These are phyloP conservation scores for Hartigia nigra DNA, from an alignment of 2,888 invertebrate genomes.

Conservation along the genomic window DNA sequence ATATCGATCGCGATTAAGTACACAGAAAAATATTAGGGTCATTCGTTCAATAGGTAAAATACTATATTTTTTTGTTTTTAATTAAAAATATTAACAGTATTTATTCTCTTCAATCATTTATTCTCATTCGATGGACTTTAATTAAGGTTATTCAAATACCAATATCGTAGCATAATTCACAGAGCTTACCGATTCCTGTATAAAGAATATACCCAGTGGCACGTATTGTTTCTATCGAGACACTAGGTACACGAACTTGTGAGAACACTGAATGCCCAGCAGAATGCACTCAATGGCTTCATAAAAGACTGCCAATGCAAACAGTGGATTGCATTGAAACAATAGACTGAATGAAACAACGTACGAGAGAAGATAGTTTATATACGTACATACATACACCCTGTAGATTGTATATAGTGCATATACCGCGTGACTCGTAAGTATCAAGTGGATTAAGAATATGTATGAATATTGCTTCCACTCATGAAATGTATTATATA, in stretches of 20 bases:
- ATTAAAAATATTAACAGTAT: not conserved
- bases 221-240: not conserved
- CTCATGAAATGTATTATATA: not conserved
- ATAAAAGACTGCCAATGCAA: slow-evolving; percentile 3
- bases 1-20: not conserved
- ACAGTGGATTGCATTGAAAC: slow-evolving; percentile 1
- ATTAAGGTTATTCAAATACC: not conserved
- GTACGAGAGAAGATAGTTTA: not conserved
- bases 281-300: slow-evolving; percentile 3
- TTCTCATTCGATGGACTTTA: not conserved
- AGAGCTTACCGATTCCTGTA: not conserved
- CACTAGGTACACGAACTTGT: not conserved
- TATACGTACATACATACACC: not conserved
- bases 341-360: not conserved
- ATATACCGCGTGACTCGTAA: not conserved
- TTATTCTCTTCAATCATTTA: not conserved
- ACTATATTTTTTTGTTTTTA: too few relatives aligned
- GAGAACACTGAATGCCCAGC: not conserved
- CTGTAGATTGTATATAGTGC: not conserved
- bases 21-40: not conserved
- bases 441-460: not conserved
- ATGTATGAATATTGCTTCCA: not conserved
- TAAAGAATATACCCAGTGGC: not conserved
- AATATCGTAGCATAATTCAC: not conserved
- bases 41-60: too few relatives aligned